Evolutionary conservation across 2,113 vertebrate species (phyloP), one percentile per base, ranked within the genome.

Genomic region (Albula glossodonta): DNA sequence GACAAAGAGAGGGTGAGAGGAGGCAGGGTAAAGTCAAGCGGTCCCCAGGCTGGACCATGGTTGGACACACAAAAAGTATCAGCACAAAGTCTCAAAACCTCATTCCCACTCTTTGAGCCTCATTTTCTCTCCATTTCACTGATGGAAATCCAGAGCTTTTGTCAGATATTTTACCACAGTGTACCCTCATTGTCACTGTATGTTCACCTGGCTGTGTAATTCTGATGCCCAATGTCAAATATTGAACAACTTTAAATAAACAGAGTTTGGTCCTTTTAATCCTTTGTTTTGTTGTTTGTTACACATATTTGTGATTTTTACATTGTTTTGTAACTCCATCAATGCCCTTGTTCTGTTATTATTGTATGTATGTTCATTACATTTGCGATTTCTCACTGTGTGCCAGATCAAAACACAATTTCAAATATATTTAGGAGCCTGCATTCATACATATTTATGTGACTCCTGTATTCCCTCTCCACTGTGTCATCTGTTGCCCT

Each of bases 161-260:
- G 13, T 50, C 41, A 79, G 78, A 2, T 79, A 25, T 79, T 79
- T 79, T 49, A 11, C 0, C 31, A 19, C 50, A 50, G 78, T 49
- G 78, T 3, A 15, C 31, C 49, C 41, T 48, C 25, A 25, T 17
- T 79, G 78, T 79, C 50, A 50, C 41, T 79, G 31, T 50, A 50
- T 25, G 5, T 49, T 41, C 48, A 79, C 49, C 31, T 48, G 48
- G 9, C 25, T 17, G 31, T 25, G 11, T 79, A 13, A 79, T 79
- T 79, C 41, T 79, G 78, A 79, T 49, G 31, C 13, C 49, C 4
- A 15, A 79, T 60, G 48, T 82, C 49, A 70, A 78, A 3, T 78
- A 31, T 51, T 78, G 77, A 78, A 52, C 74, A 83, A 74, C 5
- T 63, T 83, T 52, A 82, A 83, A 83, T 86, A 87, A 88, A 89